Evolutionary conservation across 2,797 vertebrate species (phyloP), one percentile per base, ranked within the genome.

Genomic region (Arnoldichthys spilopterus): DNA sequence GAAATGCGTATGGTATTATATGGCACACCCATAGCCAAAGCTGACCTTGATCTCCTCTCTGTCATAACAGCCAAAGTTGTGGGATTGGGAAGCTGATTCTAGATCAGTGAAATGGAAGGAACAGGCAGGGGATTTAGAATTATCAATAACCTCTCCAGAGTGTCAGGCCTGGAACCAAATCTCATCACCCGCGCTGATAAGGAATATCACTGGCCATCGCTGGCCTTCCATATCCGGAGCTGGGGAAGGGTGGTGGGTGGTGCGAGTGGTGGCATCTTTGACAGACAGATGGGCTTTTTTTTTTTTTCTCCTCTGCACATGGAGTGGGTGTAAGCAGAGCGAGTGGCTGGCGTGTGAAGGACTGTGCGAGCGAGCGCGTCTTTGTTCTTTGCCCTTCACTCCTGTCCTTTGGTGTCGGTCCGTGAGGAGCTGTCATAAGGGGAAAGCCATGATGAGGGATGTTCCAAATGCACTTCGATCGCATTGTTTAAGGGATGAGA

Each of bases 301-400:
- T 1, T 0, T 6, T 30, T 30, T 18, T 24, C 32, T 59, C 53
- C 45, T 72, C 75, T 76, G 56, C 79, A 76, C 72, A 77, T 45
- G 40, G 26, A 30, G 49, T 73, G 70, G 53, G 37, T 77, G 51
- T 63, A 64, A 77, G 74, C 58, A 70, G 78, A 66, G 75, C 1
- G 47, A 76, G 76, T 40, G 67, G 67, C 74, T 83, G 68, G 71
- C 47, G 43, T 71, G 26, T 63, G 76, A 82, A 77, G 66, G 58
- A 59, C 72, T 77, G 62, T 66, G 69, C 16, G 28, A 80, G 47
- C 18, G 70, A 77, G 58, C 15, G 40, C 18, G 66, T 72, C 78
- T 83, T 79, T 83, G 79, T 83, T 83, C 72, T 76, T 76, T 59
- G 83, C 78, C 85, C 83, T 86, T 86, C 37, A 79, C 61, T 76